Evolutionary conservation across 1,140 invertebrate genomes (phyloP), one percentile per base, ranked within the genome.

Genomic region (Anadara kagoshimensis): DNA sequence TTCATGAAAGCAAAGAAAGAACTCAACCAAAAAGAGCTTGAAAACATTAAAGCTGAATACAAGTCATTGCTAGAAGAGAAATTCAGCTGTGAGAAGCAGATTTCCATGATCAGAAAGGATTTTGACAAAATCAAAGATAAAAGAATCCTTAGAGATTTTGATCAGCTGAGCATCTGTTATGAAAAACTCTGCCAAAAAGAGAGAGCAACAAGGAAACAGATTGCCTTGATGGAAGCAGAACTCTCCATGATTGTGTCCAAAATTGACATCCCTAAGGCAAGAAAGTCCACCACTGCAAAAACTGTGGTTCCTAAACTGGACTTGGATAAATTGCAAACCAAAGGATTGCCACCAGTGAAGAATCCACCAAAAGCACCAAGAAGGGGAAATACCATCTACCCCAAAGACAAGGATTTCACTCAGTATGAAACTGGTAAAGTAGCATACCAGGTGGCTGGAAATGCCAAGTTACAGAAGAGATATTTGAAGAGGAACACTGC

Each of bases 151-250:
- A 24, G 63, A 26, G 63, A 66, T 16, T 41, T 66, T 54, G 63
- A 66, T 24, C 63, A 66, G 63, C 63, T 66, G 22, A 53, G 29
- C 49, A 16, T 66, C 20, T 66, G 47, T 54, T 66, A 53, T n/a
- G 63, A 51, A 5, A 66, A 45, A 45, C 26, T 66, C 11, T 45
- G 53, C 49, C 63, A 66, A 20, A 18, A 41, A 49, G 63, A 66
- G 24, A 49, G 43, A 53, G 1, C 53, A 18, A 66, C 53, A 26
- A 66, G 49, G 29, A 66, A 41, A 36, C 63, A 66, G 29, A 66
- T 66, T 18, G 26, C 63, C 49, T 16, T 66, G 14, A 29, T 66
- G 45, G 63, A 66, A 54, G 63, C 63, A n/a, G 63, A 66, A 53
- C 63, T 66, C 18, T 41, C 63, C 22, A 24, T 66, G 4, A 49